These are phyloP conservation scores for Meloidogyne chitwoodi DNA, from an alignment of 1,140 invertebrate genomes.

Conservation along the genomic window DNA sequence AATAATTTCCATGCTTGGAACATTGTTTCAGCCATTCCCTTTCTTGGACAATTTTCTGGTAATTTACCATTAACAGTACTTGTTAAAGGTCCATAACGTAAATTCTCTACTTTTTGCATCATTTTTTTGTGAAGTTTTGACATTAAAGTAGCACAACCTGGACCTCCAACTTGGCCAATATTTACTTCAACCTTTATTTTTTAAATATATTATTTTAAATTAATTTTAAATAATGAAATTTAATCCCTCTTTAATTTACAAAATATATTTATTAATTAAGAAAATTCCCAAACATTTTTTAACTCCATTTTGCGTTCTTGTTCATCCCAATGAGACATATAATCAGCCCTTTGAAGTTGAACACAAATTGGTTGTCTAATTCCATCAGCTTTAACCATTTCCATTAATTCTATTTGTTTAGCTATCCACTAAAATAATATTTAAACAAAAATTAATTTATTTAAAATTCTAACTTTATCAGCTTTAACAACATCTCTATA, in stretches of 20 bases:
- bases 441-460: neutral
- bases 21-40: slow-evolving; percentile 37
- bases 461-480: slow-evolving; percentile 44
- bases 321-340: slow-evolving; percentile 42
- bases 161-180: slow-evolving; percentile 88
- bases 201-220: neutral
- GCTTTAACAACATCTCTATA: slow-evolving; percentile 52
- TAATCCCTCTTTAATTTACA: slow-evolving; percentile 60
- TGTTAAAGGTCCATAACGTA: neutral
- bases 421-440: slow-evolving; percentile 12
- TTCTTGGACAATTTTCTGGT: slow-evolving; percentile 47
- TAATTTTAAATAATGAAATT: neutral
- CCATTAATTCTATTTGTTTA: slow-evolving; percentile 46
- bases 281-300: slow-evolving; percentile 55
- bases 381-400: slow-evolving; percentile 39
- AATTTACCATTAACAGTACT: neutral
- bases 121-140: slow-evolving; percentile 29
- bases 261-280: too few relatives aligned
- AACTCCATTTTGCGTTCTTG: slow-evolving; percentile 17
- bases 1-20: slow-evolving; percentile 42
- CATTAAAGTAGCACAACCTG: slow-evolving; percentile 72
- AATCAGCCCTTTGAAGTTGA: slow-evolving; percentile 54
- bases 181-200: slow-evolving; percentile 80
- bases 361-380: slow-evolving; percentile 39
- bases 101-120: slow-evolving; percentile 23